Evolutionary conservation across 2,113 vertebrate genomes (phyloP), one percentile per base, ranked within the genome.

Genomic region (Piaya cayana): DNA sequence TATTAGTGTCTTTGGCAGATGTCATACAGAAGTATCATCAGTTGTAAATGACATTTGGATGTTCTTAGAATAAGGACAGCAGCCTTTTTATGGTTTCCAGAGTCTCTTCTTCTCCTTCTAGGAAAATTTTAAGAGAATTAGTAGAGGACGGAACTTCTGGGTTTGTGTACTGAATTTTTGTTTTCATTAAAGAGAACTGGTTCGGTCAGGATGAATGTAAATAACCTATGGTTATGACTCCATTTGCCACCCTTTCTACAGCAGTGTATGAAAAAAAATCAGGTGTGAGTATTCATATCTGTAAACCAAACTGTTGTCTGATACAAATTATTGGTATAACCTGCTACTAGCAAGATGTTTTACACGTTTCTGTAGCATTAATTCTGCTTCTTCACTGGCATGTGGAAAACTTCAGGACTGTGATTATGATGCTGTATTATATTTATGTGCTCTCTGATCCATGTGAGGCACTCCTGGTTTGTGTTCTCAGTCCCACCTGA

Each of bases 1-100:
- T 90, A 93, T 96, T 92, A 87, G 85, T 42, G 27, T n/a, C 64
- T 22, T 59, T 88, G 62, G 53, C 39, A 90, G 92, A 80, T 96
- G 92, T 95, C 90, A 76, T 90, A 58, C 72, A 56, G 53, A 69
- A 86, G 64, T 30, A 69, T 69, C 74, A 77, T 84, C 82, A 81
- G n/a, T 67, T 88, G 47, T 64, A 95, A 95, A 82, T 72, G 69
- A 79, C 42, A 62, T 42, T 59, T 84, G 15, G 50, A 50, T 36
- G 6, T 65, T 60, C 84, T 79, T 79, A 79, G 42, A 55, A 37
- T 80, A 69, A 52, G 50, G 30, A 47, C 50, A 69, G 34, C 12
- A 47, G 29, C 32, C 20, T 39, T 80, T 92, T 56, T 37, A 55
- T 50, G 22, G 47, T 90, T 89, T 60, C 43, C 52, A 11, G 22